Evolutionary conservation across 2,797 vertebrate genomes (phyloP), one percentile per base, ranked within the genome.

Genomic region (Myotis pilosus): DNA sequence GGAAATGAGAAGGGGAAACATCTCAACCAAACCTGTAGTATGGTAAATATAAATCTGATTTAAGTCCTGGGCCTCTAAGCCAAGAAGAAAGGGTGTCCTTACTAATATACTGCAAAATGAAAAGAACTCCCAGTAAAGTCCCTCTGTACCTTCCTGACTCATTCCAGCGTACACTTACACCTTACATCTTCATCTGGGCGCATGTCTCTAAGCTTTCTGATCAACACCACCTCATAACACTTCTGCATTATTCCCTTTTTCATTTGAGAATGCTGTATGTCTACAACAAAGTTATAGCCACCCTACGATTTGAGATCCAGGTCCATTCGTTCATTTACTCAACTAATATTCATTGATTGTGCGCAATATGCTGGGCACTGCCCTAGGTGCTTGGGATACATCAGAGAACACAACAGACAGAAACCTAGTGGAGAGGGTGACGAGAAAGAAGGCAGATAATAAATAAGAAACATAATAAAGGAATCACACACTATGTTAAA

Each of bases 81-180:
- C 47, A 88, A 75, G 30, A 89, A 92, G 36, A 94, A 93, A 89
- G 22, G 6, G 11, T 60, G 9, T n/a, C 33, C 71, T 92, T 89
- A 47, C 10, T 44, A 55, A 68, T 28, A 20, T 16, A 25, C 20
- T 82, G 13, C 22, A 88, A 75, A 78, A 57, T 57, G 76, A 49
- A 76, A 85, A 87, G 33, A 87, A 78, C 20, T 82, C 33, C 38
- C 23, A 36, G 25, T 25, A 13, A 84, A 92, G 11, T 47, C 15
- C 30, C 53, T 72, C 41, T 62, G 1, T 1, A 8, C 33, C 66
- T 36, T 55, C 38, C 69, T 15, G 0, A 15, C n/a, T 53, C 44
- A 20, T 2, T 57, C 57, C n/a, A 68, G 3, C 11, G 17, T 87
- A 17, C 0, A 0, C 28, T 72, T 38, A 33, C 1, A 36, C 44